Percentiles rank a stretch among this genome's conserved stretches.
Evolutionary conservation across 2,797 vertebrate genomes (phyloP).

Genomic region (Myotis vivesi): DNA sequence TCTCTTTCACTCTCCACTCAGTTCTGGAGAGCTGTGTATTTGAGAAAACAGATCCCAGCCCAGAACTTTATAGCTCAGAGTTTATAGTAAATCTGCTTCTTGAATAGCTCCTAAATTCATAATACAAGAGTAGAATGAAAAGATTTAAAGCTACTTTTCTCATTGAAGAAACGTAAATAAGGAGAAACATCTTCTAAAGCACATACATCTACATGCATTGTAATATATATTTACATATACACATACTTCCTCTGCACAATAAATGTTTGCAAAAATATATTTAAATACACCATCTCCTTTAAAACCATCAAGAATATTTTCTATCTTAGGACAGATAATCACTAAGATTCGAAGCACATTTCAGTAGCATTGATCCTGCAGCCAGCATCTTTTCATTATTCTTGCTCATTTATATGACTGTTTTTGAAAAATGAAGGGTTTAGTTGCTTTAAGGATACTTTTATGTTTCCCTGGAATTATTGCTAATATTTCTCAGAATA

Average conservation of each 20-base stretch:
- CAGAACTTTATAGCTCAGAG: not conserved
- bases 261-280: not conserved
- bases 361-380: not conserved
- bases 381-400: not conserved
- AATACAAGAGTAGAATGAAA: not conserved
- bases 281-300: not conserved
- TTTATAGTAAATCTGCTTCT: not conserved
- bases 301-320: not conserved
- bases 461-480: conserved; percentile 5
- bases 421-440: conserved; percentile 35
- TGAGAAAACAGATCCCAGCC: not conserved
- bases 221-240: not conserved
- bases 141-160: not conserved
- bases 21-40: not conserved
- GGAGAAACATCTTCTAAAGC: not conserved
- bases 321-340: not conserved
- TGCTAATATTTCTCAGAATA: not conserved
- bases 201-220: not conserved
- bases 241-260: not conserved
- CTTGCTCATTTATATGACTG: not conserved
- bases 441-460: not conserved
- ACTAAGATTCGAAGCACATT: not conserved
- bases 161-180: conserved; percentile 24
- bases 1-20: conserved; percentile 25
- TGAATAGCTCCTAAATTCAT: not conserved